phyloP scores from a whole-genome alignment of 2,797 vertebrate genomes.

The Rallus crepitans region DNA sequence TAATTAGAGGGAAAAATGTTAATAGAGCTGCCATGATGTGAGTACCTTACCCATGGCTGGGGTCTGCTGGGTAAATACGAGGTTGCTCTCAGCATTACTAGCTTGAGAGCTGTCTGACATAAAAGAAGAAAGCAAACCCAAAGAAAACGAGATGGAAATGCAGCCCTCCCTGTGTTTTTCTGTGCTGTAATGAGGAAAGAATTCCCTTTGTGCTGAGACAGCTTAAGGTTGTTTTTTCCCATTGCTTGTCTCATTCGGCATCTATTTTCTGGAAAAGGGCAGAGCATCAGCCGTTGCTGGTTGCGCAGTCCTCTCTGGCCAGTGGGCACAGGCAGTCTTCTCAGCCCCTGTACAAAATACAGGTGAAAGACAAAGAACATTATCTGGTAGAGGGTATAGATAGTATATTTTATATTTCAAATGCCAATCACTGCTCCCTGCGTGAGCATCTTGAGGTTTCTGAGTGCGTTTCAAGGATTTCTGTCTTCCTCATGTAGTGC shows the following conservation, averaged over 20 bases:
- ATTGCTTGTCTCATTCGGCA: background rate
- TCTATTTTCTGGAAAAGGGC: background rate
- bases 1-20: background rate
- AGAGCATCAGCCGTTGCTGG: background rate
- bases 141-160: background rate
- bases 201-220: background rate
- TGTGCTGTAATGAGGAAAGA: background rate
- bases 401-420: background rate
- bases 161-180: background rate
- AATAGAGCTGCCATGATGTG: fast-evolving
- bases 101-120: background rate
- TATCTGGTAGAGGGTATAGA: background rate
- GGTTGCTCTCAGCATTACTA: background rate
- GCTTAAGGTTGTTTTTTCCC: background rate
- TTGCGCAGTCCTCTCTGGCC: background rate
- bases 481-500: background rate
- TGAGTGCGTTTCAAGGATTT: background rate
- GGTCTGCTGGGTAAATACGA: background rate
- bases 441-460: background rate
- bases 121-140: background rate
- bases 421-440: background rate
- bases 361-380: fast-evolving
- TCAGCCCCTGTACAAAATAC: background rate
- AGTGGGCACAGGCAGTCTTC: background rate
- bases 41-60: background rate